phyloP scores from a whole-genome alignment of 2,113 vertebrate species.

The Rhinolophus sinicus region DNA sequence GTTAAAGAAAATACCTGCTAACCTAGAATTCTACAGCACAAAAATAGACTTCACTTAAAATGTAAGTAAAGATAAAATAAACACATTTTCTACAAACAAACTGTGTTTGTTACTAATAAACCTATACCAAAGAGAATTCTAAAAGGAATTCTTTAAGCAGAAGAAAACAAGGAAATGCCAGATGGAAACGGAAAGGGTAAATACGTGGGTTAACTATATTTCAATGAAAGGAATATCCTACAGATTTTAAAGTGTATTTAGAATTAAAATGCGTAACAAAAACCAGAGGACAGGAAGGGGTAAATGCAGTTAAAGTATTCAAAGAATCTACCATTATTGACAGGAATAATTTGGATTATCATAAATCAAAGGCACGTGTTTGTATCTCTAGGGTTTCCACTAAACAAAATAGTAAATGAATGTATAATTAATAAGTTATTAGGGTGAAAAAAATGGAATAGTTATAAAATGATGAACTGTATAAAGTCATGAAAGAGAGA shows the following conservation, averaged over 20 bases:
- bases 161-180: neutral
- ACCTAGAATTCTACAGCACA: neutral
- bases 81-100: neutral
- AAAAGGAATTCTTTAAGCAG: neutral
- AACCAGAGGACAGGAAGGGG: neutral
- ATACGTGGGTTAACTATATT: neutral
- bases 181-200: neutral
- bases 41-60: neutral
- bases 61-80: neutral
- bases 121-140: neutral
- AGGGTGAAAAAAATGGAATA: neutral
- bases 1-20: neutral
- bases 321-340: neutral
- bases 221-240: neutral
- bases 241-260: neutral
- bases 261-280: neutral
- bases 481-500: neutral
- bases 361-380: slow-evolving; percentile 3
- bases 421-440: neutral
- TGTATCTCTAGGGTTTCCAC: neutral
- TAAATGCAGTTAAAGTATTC: neutral
- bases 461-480: neutral
- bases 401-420: neutral
- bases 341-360: neutral
- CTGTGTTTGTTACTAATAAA: neutral